phyloP scores from a whole-genome alignment of 2,888 invertebrate species.

The Agriopis marginaria region DNA sequence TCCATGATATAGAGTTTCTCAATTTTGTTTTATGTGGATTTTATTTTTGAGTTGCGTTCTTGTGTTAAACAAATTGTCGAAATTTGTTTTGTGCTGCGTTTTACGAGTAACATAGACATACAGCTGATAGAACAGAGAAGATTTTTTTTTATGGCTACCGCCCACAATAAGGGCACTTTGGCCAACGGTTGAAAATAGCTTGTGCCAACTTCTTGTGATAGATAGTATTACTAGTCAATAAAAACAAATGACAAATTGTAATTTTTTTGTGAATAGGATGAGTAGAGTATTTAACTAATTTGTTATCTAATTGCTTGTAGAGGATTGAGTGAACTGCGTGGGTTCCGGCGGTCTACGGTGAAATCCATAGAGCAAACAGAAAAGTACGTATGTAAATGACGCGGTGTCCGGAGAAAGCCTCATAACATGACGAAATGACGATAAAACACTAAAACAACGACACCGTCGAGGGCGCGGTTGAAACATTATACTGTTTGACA shows the following conservation, averaged over 20 bases:
- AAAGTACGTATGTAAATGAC: constrained; percentile 76
- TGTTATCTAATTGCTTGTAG: constrained; percentile 23
- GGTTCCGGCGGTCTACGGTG: constrained; percentile 56
- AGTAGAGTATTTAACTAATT: background rate
- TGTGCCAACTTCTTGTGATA: background rate
- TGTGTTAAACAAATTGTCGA: constrained; percentile 10
- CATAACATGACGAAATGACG: constrained; percentile 71
- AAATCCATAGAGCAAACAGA: constrained; percentile 81
- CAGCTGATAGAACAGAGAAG: background rate
- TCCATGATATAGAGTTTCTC: constrained; percentile 21
- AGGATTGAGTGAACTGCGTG: constrained; percentile 27
- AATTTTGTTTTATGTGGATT: constrained; percentile 17
- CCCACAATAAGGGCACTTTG: no score
- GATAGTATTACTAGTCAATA: no score
- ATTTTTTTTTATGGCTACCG: no score
- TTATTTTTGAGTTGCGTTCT: constrained; percentile 18
- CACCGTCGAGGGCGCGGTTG: constrained; percentile 60
- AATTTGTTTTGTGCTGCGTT: constrained; percentile 1
- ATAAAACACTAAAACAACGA: constrained; percentile 68
- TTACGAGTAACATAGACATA: background rate
- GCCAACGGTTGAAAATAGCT: background rate
- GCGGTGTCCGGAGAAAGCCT: constrained; percentile 72
- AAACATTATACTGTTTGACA: constrained; percentile 32
- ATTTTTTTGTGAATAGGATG: background rate
- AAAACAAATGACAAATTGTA: background rate